Conservation (phyloP, 2,888 invertebrate genomes). For the Drosophila setosimentum region DNA sequence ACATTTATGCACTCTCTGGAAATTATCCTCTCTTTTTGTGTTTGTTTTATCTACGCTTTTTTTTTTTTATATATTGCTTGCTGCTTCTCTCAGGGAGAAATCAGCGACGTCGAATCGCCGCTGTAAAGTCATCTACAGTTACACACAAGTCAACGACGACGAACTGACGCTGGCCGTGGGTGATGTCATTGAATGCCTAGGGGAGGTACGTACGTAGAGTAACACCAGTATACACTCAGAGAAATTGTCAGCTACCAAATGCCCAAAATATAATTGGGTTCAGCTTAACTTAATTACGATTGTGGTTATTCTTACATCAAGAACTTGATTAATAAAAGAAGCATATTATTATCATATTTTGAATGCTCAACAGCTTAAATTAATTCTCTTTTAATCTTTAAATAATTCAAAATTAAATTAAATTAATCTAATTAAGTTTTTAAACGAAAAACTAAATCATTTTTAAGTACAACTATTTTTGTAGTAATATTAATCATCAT, state of each 20-base stretch:
- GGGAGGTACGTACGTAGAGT: conserved; percentile 88
- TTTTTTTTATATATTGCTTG: conserved; percentile 16
- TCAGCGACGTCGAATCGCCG: conserved; percentile 86
- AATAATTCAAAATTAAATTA: not conserved
- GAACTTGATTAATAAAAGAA: not conserved
- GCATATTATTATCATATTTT: not conserved
- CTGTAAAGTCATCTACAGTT: conserved; percentile 95
- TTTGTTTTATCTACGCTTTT: not conserved
- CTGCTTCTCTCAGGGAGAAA: conserved; percentile 82
- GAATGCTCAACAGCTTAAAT: not conserved
- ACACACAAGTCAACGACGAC: conserved; percentile 96
- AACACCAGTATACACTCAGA: conserved; percentile 1
- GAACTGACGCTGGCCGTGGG: conserved; percentile 95
- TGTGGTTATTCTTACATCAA: not conserved
- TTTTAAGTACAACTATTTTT: not conserved
- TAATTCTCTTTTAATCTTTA: not conserved
- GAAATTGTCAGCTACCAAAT: not conserved
- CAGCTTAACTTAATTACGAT: not conserved
- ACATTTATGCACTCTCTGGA: conserved; percentile 33
- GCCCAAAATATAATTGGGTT: not conserved
- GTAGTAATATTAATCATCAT: not conserved
- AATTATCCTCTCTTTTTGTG: conserved; percentile 16
- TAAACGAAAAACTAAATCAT: not conserved
- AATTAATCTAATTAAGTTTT: not conserved
- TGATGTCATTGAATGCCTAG: conserved; percentile 95